A percentile compares a stretch with the other conserved stretches of the same genome.
Conservation (phyloP, 2,888 invertebrate species). For the Colletes collaris region DNA sequence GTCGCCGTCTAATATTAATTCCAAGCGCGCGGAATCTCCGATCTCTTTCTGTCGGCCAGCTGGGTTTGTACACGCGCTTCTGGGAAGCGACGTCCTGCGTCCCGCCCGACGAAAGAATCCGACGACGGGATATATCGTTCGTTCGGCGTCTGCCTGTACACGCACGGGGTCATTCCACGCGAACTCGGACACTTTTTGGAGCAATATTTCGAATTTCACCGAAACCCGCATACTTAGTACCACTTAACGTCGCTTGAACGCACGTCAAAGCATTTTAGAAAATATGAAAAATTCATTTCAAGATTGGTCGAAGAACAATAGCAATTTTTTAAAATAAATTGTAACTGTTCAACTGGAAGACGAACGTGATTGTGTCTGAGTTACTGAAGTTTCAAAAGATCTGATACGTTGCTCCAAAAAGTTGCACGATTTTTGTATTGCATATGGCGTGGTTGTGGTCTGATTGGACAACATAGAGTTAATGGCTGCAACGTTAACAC, state of each 20-base stretch:
- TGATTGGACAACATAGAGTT: no score
- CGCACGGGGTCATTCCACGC: constrained; percentile 76
- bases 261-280: neutral
- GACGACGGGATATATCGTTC: constrained; percentile 71
- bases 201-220: neutral
- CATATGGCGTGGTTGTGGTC: no score
- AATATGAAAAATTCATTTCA: no score
- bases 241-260: no score
- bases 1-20: constrained; percentile 70
- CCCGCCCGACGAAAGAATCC: constrained; percentile 63
- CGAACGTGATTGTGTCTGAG: no score
- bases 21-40: constrained; percentile 71
- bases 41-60: constrained; percentile 69
- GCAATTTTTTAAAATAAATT: no score
- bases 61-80: constrained; percentile 66
- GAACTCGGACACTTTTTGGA: neutral
- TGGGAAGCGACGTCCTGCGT: constrained; percentile 65
- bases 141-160: constrained; percentile 75
- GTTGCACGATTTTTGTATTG: no score
- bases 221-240: neutral
- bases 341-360: no score
- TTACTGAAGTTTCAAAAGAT: no score
- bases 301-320: no score
- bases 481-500: no score
- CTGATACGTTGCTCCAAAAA: no score